Conservation (phyloP, 2,113 vertebrate genomes). For the Myotis yumanensis region DNA sequence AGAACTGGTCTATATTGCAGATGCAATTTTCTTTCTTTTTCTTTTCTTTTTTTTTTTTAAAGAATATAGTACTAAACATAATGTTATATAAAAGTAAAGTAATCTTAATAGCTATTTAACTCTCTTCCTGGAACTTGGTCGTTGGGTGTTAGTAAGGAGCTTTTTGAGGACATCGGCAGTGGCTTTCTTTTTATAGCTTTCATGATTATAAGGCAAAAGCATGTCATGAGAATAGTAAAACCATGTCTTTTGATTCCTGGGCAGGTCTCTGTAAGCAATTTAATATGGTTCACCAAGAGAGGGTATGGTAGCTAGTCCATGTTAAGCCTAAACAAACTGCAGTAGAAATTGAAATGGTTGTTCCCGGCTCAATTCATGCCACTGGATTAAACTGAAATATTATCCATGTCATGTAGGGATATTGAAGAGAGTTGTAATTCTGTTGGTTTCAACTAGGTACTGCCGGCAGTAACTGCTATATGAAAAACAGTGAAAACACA, state of each 20-base stretch:
- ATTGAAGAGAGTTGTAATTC: slow-evolving; percentile 65
- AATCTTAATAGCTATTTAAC: slow-evolving; percentile 39
- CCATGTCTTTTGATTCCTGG: slow-evolving; percentile 45
- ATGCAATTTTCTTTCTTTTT: background rate
- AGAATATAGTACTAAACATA: background rate
- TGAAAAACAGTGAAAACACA: slow-evolving; percentile 61
- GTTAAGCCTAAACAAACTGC: slow-evolving; percentile 74
- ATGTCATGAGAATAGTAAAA: slow-evolving; percentile 42
- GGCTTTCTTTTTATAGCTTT: slow-evolving; percentile 51
- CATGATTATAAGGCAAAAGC: slow-evolving; percentile 61
- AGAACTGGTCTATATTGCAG: background rate
- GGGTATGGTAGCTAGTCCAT: slow-evolving; percentile 43
- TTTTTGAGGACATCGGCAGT: background rate
- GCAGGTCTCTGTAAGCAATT: slow-evolving; percentile 34
- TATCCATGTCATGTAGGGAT: slow-evolving; percentile 60
- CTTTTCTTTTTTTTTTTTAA: background rate
- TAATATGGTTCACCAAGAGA: slow-evolving; percentile 38
- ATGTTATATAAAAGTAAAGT: slow-evolving; percentile 4
- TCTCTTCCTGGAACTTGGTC: background rate
- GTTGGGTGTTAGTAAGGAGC: background rate
- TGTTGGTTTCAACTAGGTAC: slow-evolving; percentile 66
- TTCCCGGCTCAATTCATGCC: slow-evolving; percentile 69
- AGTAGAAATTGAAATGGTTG: slow-evolving; percentile 73
- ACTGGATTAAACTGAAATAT: slow-evolving; percentile 76
- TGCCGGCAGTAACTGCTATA: slow-evolving; percentile 31